Percentiles rank a stretch among this genome's conserved stretches.
phyloP scores from a whole-genome alignment of 2,797 vertebrate genomes.

The Falco novaeseelandiae region DNA sequence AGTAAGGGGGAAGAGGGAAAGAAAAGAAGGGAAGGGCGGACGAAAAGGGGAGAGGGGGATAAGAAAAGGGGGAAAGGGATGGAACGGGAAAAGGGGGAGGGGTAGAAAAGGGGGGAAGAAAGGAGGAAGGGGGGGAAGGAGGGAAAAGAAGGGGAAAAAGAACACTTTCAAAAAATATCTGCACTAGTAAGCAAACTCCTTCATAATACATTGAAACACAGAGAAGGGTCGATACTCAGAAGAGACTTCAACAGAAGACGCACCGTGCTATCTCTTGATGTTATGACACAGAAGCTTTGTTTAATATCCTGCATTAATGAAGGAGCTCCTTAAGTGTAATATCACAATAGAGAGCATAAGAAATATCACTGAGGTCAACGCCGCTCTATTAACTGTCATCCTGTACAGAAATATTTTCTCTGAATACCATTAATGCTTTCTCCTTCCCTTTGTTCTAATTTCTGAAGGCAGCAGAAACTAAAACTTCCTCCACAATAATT shows the following conservation, averaged over 20 bases:
- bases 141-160: not conserved
- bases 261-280: slow-evolving; percentile 35
- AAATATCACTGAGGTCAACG: slow-evolving; percentile 68
- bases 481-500: slow-evolving; percentile 72
- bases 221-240: slow-evolving; percentile 29
- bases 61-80: not conserved
- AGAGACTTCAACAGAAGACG: slow-evolving; percentile 34
- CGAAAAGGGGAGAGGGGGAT: not conserved
- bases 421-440: slow-evolving; percentile 74
- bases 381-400: slow-evolving; percentile 71
- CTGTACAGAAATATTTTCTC: slow-evolving; percentile 73
- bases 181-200: slow-evolving; percentile 16
- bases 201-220: slow-evolving; percentile 11
- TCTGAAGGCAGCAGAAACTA: slow-evolving; percentile 71
- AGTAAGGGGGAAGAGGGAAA: not conserved
- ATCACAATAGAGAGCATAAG: slow-evolving; percentile 58
- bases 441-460: slow-evolving; percentile 71
- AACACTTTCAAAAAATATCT: not conserved
- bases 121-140: not conserved
- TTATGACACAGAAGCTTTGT: slow-evolving; percentile 59
- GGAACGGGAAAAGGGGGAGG: too few species aligned
- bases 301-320: slow-evolving; percentile 75
- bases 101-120: not conserved
- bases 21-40: not conserved
- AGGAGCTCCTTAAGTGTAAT: slow-evolving; percentile 69